Base-by-base conservation (phyloP, 2,888 invertebrate species). In the Ormyrus rosae region DNA sequence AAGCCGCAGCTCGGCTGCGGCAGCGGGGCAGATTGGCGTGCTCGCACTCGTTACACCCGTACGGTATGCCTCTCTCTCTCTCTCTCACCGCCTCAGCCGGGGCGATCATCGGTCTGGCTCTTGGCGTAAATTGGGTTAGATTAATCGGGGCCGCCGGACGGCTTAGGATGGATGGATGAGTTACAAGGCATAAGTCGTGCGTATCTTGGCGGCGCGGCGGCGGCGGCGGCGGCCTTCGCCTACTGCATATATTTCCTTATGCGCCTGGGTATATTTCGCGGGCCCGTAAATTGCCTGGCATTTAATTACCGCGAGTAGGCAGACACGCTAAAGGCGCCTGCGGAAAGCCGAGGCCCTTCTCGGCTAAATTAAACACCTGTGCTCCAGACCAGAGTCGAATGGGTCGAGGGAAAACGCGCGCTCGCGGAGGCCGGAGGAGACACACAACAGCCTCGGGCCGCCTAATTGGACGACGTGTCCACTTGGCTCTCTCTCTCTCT, bases 301-400 rank as follows among this genome's bases (percentile, higher is more conserved):
- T 90, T 90, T 90, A 90, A 90, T 90, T 90, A 90, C 88, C 88
- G 86, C 85, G 88, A 89, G 88, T 89, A 89, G 87, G 86, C 86
- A 87, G 86, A 63, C 87, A 87, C 85, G 86, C 86, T 86, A 87
- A 86, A 87, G 85, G 85, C 84, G 85, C 79, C 75, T 55, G 55
- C 34, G 9, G 45, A 58, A n/a, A 58, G 82, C 78, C n/a, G 45
- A 58, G 9, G 46, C 7, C 10, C 34, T 34, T 34, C 34, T 34
- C 85, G 83, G 87, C 85, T 87, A 88, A 88, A 88, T 88, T 87
- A 88, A 88, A 87, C 87, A 87, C 85, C 87, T 86, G 71, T 10
- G 85, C 86, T 86, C 83, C 83, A 86, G 34, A 34, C 34, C 34
- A 34, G 34, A 34, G 85, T 85, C 86, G 85, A 87, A 87, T 85